Base-by-base conservation (phyloP, 1,140 invertebrate genomes). In the Glomeris maerens region DNA sequence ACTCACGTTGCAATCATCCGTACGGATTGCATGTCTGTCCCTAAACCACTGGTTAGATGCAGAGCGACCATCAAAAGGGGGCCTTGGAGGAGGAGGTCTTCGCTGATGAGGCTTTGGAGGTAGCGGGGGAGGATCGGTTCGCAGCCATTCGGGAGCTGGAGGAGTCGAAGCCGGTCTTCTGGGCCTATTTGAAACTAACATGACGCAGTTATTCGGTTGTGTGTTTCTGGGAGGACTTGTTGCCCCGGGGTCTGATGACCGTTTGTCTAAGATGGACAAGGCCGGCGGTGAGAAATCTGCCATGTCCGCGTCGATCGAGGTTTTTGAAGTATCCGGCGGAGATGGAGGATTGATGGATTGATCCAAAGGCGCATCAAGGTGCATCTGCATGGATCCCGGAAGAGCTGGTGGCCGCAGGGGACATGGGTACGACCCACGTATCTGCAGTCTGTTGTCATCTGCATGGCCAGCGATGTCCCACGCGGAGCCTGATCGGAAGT, bases 71-170 rank as follows among this genome's bases (percentile, higher is more conserved):
- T n/a, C n/a, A n/a, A n/a, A n/a, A n/a, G n/a, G n/a, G n/a, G n/a
- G n/a, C n/a, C n/a, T n/a, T n/a, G n/a, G n/a, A n/a, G n/a, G n/a
- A n/a, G n/a, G n/a, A n/a, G n/a, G n/a, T n/a, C n/a, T n/a, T n/a
- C n/a, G n/a, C n/a, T n/a, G 40, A 42, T 25, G 40, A 5, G 40
- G 40, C 25, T 42, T 42, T 10, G 40, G 40, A 42, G 40, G 40
- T 5, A 42, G 40, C 20, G 40, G 40, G 20, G 40, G 40, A 5
- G 40, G 40, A 5, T 42, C 40, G 17, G 4, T 5, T 21, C 17
- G 40, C 4, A 5, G 17, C 20, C 20, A 25, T 21, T 21, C 5
- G 25, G 17, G 17, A 21, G 25, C 40, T 17, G 10, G 31, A 42
- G 40, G 25, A n/a, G n/a, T n/a, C n/a, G n/a, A n/a, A n/a, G n/a